Conservation (phyloP, 2,113 vertebrate genomes). For the Colaptes auratus region DNA sequence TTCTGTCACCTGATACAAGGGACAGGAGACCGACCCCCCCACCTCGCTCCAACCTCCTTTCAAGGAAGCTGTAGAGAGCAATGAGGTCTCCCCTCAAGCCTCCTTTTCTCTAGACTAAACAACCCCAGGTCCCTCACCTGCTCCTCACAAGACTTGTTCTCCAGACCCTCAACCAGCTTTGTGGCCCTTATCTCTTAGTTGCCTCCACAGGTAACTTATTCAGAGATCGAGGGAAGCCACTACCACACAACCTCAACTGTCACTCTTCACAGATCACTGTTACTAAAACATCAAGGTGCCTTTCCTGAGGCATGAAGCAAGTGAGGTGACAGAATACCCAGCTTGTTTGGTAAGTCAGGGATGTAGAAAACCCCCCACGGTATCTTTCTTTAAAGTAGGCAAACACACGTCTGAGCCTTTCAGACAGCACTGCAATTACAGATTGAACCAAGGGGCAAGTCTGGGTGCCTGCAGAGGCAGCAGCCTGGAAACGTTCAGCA, state of each 20-base stretch:
- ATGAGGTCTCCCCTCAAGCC: no score
- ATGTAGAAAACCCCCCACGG: neutral
- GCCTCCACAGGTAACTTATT: neutral
- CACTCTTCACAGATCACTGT: neutral
- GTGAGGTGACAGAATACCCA: neutral
- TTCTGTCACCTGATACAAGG: no score
- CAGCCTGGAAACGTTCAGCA: rapidly evolving
- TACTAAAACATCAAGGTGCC: neutral
- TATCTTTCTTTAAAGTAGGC: neutral
- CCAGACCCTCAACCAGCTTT: neutral
- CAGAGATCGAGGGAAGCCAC: neutral
- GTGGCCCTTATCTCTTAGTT: neutral
- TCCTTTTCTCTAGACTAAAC: no score
- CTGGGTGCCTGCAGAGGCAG: neutral
- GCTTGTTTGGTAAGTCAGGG: neutral
- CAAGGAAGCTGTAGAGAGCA: no score
- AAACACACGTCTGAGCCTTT: neutral
- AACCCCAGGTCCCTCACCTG: no score
- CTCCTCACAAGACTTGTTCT: neutral
- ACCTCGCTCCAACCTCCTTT: no score
- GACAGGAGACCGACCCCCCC: no score
- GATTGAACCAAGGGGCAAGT: neutral
- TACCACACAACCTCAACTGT: neutral
- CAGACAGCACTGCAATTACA: neutral
- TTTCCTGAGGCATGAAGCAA: neutral